Conservation (phyloP, 2,888 invertebrate genomes). For the Diloba caeruleocephala region DNA sequence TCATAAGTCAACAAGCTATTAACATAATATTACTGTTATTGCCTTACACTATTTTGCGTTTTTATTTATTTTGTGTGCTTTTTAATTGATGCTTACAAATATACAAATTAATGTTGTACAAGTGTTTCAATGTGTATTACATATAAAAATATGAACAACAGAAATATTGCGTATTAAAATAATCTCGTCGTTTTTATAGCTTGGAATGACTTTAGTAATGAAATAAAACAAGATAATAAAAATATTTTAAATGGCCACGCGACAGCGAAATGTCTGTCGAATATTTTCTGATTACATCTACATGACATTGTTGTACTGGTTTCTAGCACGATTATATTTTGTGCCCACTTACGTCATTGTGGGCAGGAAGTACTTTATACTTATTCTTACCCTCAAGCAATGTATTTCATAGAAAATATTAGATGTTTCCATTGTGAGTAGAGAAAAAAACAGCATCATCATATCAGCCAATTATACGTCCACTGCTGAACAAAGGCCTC, state of each 20-base stretch:
- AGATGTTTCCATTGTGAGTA: neutral
- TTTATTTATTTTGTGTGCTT: slow-evolving; percentile 65
- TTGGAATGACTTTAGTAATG: slow-evolving; percentile 62
- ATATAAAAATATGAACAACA: slow-evolving; percentile 15
- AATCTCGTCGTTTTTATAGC: slow-evolving; percentile 52
- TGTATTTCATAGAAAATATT: slow-evolving; percentile 17
- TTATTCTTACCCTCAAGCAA: slow-evolving; percentile 11
- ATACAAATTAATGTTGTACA: slow-evolving; percentile 47
- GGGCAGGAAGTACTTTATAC: slow-evolving; percentile 51
- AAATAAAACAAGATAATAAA: slow-evolving; percentile 70
- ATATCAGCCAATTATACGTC: neutral
- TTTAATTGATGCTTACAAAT: slow-evolving; percentile 63
- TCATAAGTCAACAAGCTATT: slow-evolving; percentile 32
- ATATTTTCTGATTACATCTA: slow-evolving; percentile 76
- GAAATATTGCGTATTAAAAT: slow-evolving; percentile 26
- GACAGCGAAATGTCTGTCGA: slow-evolving; percentile 69
- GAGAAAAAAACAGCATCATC: neutral
- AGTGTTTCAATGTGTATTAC: slow-evolving; percentile 31
- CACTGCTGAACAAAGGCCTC: neutral
- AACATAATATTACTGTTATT: slow-evolving; percentile 31
- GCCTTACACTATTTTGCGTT: slow-evolving; percentile 61
- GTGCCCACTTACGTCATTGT: slow-evolving; percentile 42
- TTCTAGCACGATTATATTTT: slow-evolving; percentile 64
- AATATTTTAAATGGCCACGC: slow-evolving; percentile 68
- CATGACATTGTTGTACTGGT: slow-evolving; percentile 71